Percentiles rank a stretch among this genome's conserved stretches.
These are phyloP conservation scores for Biston stratarius DNA, from an alignment of 2,888 invertebrate genomes.

Conservation along the genomic window DNA sequence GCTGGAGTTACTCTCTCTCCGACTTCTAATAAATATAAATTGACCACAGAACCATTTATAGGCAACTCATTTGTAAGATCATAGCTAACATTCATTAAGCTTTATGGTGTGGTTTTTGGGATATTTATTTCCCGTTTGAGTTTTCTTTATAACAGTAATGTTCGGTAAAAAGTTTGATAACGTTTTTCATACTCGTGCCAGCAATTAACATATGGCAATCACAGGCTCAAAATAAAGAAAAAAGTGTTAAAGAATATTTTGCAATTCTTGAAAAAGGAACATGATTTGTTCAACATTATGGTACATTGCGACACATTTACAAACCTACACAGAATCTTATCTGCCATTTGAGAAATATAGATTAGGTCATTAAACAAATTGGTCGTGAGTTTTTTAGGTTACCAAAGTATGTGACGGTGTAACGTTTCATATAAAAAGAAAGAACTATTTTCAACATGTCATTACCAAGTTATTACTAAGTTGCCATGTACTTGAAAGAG, in stretches of 20 bases:
- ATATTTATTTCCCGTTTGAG: too few relatives aligned
- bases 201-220: too few relatives aligned
- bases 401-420: constrained; percentile 4
- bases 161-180: too few relatives aligned
- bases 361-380: constrained; percentile 26
- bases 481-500: constrained; percentile 17
- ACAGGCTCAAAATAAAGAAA: too few relatives aligned
- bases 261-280: background rate
- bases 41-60: too few relatives aligned
- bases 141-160: too few relatives aligned
- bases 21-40: too few relatives aligned
- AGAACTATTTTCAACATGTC: background rate
- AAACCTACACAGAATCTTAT: constrained; percentile 14
- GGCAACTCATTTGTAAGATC: too few relatives aligned
- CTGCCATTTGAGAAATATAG: constrained; percentile 8
- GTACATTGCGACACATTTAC: background rate
- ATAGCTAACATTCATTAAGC: too few relatives aligned
- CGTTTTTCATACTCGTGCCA: too few relatives aligned
- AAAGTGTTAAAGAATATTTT: background rate
- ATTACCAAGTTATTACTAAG: background rate
- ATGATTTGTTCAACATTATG: background rate
- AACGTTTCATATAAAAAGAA: constrained; percentile 21
- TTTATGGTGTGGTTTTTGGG: too few relatives aligned
- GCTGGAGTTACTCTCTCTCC: too few relatives aligned
- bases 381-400: constrained; percentile 25